Conservation (phyloP, 2,797 vertebrate species). For the Acrossocheilus wenchowensis region DNA sequence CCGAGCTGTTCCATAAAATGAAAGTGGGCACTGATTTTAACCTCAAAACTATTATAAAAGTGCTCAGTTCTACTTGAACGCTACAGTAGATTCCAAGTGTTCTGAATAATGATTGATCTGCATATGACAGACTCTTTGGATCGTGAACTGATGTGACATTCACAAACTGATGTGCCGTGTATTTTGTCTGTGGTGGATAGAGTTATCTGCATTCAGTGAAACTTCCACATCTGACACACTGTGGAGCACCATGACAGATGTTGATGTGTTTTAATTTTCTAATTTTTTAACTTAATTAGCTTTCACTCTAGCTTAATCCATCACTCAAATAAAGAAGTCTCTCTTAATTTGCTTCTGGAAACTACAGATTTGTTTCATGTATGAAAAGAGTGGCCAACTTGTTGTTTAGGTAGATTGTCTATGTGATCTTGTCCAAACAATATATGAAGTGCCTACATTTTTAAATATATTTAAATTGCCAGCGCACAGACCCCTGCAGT, state of each 20-base stretch:
- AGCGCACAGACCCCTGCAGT: too few species aligned
- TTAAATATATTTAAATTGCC: too few species aligned
- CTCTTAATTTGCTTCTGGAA: neutral
- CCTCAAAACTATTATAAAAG: neutral
- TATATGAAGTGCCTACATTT: neutral
- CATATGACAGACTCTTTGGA: neutral
- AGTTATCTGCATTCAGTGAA: neutral
- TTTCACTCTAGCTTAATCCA: neutral
- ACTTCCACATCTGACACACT: slow-evolving; percentile 7
- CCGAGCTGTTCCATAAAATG: neutral
- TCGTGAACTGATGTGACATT: neutral
- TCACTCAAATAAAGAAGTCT: neutral
- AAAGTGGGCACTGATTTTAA: neutral
- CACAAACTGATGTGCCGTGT: neutral
- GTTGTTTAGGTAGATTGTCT: neutral
- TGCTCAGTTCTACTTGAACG: neutral
- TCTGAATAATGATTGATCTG: neutral
- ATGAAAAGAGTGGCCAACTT: neutral
- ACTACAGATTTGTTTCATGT: neutral
- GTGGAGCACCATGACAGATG: slow-evolving; percentile 5
- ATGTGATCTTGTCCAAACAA: neutral
- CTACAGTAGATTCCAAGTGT: neutral
- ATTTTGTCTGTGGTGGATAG: neutral
- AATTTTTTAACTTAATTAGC: neutral
- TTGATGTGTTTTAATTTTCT: neutral